Conservation (phyloP, 2,113 vertebrate genomes). For the Bubo scandiacus region DNA sequence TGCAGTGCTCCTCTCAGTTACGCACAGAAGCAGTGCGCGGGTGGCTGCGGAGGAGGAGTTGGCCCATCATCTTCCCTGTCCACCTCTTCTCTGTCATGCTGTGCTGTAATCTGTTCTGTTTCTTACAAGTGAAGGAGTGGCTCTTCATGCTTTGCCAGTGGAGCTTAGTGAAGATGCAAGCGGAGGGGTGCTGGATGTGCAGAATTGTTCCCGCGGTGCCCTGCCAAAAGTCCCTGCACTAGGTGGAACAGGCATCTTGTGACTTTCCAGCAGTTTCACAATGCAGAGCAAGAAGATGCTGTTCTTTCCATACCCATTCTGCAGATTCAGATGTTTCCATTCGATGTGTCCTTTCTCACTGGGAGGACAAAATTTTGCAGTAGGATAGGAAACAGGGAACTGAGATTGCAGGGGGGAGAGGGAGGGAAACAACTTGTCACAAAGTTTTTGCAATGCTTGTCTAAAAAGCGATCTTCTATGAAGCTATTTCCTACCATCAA, state of each 20-base stretch:
- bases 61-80: neutral
- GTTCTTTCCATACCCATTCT: slow-evolving; percentile 24
- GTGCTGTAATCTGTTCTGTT: neutral
- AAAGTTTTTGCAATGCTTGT: neutral
- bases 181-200: accelerated
- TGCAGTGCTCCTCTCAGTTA: neutral
- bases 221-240: neutral
- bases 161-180: neutral
- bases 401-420: neutral
- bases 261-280: slow-evolving; percentile 52
- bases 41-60: neutral
- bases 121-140: neutral
- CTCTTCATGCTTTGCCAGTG: neutral
- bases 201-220: neutral
- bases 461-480: neutral
- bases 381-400: neutral
- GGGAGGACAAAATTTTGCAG: neutral
- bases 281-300: neutral
- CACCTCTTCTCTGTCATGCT: neutral
- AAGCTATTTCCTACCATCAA: neutral
- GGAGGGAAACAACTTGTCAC: neutral
- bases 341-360: neutral
- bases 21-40: accelerated
- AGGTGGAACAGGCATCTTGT: slow-evolving; percentile 1
- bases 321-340: slow-evolving; percentile 23